Conservation (phyloP, 2,797 vertebrate species). For the Trichosurus vulpecula region DNA sequence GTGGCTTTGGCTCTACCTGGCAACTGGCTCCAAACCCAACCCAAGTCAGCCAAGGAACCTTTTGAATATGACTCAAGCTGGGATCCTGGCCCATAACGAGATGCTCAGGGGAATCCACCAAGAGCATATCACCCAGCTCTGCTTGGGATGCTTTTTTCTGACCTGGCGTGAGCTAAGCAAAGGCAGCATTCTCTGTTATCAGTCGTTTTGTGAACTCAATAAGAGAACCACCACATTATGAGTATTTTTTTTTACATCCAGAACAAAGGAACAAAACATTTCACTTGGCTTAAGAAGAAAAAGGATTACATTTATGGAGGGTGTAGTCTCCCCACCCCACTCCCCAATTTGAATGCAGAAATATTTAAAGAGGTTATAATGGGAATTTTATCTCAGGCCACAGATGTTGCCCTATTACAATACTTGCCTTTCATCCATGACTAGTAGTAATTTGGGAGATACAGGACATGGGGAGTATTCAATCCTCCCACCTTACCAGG, state of each 20-base stretch:
- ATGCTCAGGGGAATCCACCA: slow-evolving; percentile 26
- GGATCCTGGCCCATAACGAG: background rate
- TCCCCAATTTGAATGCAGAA: slow-evolving; percentile 55
- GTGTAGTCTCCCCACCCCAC: slow-evolving; percentile 18
- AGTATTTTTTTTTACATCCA: slow-evolving; percentile 55
- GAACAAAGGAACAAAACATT: slow-evolving; percentile 48
- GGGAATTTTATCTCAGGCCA: slow-evolving; percentile 77
- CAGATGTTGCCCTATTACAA: slow-evolving; percentile 67
- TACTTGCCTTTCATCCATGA: slow-evolving; percentile 66
- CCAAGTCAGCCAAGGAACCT: slow-evolving; percentile 14
- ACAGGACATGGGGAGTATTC: slow-evolving; percentile 46
- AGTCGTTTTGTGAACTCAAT: slow-evolving; percentile 54
- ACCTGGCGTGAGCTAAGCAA: slow-evolving; percentile 12
- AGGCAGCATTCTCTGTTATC: slow-evolving; percentile 28
- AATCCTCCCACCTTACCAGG: slow-evolving; percentile 47
- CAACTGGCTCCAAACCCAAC: background rate
- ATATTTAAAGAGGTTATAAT: slow-evolving; percentile 69
- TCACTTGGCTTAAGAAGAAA: slow-evolving; percentile 38
- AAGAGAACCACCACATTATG: slow-evolving; percentile 29
- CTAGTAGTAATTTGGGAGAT: slow-evolving; percentile 8
- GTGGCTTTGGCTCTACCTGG: slow-evolving; percentile 45
- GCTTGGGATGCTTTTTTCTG: background rate
- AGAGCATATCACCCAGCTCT: background rate
- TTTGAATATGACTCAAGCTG: slow-evolving; percentile 35
- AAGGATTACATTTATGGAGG: background rate